These are phyloP conservation scores for Drosophila punjabiensis DNA, from an alignment of 1,140 invertebrate species.

Conservation along the genomic window DNA sequence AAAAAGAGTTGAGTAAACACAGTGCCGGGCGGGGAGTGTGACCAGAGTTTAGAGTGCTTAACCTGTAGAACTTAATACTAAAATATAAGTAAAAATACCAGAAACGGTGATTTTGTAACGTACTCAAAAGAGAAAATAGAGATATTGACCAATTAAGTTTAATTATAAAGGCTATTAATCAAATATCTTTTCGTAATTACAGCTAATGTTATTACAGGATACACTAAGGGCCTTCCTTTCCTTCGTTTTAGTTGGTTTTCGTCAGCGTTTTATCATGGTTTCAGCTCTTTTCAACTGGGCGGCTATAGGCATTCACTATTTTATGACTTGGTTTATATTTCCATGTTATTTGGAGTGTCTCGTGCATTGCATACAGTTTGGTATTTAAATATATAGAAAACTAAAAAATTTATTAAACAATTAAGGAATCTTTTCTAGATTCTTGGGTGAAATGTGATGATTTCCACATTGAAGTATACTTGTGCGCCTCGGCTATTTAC, in stretches of 20 bases:
- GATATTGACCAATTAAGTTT: not conserved
- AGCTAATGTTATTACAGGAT: too few relatives aligned
- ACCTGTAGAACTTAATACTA: not conserved
- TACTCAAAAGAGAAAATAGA: too few relatives aligned
- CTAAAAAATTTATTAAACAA: not conserved
- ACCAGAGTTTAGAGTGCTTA: not conserved
- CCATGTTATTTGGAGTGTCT: not conserved
- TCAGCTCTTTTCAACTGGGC: too few relatives aligned
- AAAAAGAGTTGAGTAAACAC: slow-evolving; percentile 31
- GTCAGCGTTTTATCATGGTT: not conserved
- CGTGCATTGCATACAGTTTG: not conserved
- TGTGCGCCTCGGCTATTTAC: not conserved
- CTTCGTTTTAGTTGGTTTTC: not conserved
- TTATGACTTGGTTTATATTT: not conserved
- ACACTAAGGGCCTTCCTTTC: too few relatives aligned
- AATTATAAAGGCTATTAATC: not conserved
- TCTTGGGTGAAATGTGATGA: not conserved
- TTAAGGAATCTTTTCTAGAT: not conserved
- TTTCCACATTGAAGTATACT: accelerated
- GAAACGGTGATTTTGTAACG: not conserved
- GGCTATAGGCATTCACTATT: not conserved
- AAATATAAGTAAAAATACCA: not conserved
- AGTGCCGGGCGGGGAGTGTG: slow-evolving; percentile 3
- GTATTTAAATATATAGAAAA: not conserved
- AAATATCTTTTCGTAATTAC: not conserved